These are phyloP conservation scores for Siniperca undulata DNA, from an alignment of 2,797 vertebrate species.

Conservation along the genomic window DNA sequence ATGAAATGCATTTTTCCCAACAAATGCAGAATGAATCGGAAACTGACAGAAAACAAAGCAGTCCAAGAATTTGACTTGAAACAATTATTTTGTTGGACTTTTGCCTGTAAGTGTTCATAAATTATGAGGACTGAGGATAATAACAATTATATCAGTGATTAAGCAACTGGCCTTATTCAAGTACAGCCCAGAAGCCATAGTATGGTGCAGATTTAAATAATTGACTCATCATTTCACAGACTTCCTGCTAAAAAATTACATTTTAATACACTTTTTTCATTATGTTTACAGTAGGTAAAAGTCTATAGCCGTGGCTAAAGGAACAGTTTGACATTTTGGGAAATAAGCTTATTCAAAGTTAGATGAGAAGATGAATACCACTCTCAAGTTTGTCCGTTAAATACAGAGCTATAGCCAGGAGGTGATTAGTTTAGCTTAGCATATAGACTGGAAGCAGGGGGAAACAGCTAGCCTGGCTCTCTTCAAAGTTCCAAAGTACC, in stretches of 20 bases:
- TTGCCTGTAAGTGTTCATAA: slow-evolving; percentile 5
- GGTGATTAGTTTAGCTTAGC: background rate
- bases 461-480: background rate
- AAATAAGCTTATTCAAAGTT: background rate
- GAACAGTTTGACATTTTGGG: background rate
- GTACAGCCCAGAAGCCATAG: background rate
- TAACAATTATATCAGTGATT: background rate
- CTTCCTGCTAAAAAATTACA: background rate
- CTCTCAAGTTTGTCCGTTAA: background rate
- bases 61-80: slow-evolving; percentile 5
- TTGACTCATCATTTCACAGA: background rate
- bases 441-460: background rate
- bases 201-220: background rate
- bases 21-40: slow-evolving; percentile 47
- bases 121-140: slow-evolving; percentile 10
- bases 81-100: slow-evolving; percentile 17
- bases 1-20: slow-evolving; percentile 51
- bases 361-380: background rate
- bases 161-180: slow-evolving; percentile 2
- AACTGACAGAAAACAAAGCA: slow-evolving; percentile 35
- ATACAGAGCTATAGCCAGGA: background rate
- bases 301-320: background rate
- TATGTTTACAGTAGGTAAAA: background rate
- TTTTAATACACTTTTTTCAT: background rate
- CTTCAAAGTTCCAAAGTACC: background rate